phyloP scores from a whole-genome alignment of 2,113 vertebrate genomes.

The Daboia siamensis region DNA sequence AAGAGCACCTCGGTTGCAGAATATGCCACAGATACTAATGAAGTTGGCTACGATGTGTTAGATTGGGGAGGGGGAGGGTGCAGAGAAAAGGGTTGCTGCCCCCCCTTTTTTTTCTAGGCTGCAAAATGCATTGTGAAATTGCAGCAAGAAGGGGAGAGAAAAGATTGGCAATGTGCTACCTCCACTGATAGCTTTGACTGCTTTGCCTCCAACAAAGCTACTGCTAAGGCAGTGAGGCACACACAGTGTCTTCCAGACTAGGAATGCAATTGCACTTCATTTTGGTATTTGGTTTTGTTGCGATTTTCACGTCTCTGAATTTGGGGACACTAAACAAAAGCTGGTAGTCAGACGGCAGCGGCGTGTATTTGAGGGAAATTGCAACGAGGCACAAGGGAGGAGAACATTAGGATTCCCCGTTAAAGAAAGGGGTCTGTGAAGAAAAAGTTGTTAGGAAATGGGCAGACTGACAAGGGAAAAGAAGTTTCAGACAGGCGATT shows the following conservation, averaged over 20 bases:
- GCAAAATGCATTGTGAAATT: not conserved
- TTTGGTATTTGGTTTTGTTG: too few relatives aligned
- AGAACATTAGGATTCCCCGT: not conserved
- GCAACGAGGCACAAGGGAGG: not conserved
- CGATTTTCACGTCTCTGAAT: not conserved
- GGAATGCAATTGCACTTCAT: not conserved
- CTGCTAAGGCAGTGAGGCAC: not conserved
- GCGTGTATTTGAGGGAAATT: not conserved
- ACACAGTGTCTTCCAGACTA: not conserved
- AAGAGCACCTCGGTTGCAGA: slow-evolving; percentile 25
- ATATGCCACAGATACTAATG: slow-evolving; percentile 38
- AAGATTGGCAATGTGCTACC: not conserved
- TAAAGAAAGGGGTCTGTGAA: not conserved
- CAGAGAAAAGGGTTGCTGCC: not conserved
- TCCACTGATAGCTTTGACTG: not conserved
- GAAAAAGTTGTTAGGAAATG: not conserved
- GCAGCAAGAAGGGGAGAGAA: not conserved
- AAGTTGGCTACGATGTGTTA: slow-evolving; percentile 49
- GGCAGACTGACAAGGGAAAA: not conserved
- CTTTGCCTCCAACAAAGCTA: slow-evolving; percentile 17
- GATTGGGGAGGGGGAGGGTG: slow-evolving; percentile 1
- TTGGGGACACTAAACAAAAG: not conserved
- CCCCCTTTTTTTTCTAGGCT: not conserved
- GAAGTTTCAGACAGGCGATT: not conserved
- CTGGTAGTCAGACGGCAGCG: not conserved